A percentile compares a stretch with the other conserved stretches of the same genome.
Conservation (phyloP, 2,888 invertebrate species). For the Melipona beecheii region DNA sequence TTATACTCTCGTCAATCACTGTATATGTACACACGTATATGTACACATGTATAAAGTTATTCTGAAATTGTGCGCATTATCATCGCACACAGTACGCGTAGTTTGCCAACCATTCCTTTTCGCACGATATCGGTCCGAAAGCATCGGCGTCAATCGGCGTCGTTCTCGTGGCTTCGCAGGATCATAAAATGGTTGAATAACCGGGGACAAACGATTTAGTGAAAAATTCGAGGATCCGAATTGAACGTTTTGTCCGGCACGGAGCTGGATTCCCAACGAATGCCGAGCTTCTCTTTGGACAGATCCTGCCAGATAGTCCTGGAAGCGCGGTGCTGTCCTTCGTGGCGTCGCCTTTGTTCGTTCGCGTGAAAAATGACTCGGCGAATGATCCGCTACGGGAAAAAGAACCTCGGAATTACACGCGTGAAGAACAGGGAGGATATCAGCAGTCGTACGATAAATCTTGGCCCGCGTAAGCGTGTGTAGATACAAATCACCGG, state of each 20-base stretch:
- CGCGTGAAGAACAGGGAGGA: slow-evolving; percentile 53
- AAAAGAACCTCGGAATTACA: slow-evolving; percentile 58
- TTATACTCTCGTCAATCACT: no score
- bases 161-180: background rate
- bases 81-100: background rate
- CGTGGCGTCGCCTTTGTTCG: slow-evolving; percentile 67
- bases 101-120: background rate
- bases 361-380: slow-evolving; percentile 72
- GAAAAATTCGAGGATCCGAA: slow-evolving; percentile 38
- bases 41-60: no score
- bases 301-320: slow-evolving; percentile 64
- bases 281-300: slow-evolving; percentile 43
- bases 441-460: slow-evolving; percentile 60
- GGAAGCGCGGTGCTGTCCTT: slow-evolving; percentile 60
- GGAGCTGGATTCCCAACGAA: slow-evolving; percentile 57
- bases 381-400: slow-evolving; percentile 66
- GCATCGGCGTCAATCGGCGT: slow-evolving; percentile 1
- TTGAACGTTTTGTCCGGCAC: slow-evolving; percentile 48
- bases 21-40: no score
- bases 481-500: slow-evolving; percentile 20
- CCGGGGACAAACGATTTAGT: slow-evolving; percentile 34
- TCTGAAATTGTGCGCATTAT: background rate
- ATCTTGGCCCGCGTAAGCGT: slow-evolving; percentile 54
- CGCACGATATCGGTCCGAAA: slow-evolving; percentile 11
- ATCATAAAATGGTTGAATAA: slow-evolving; percentile 35